phyloP scores from a whole-genome alignment of 2,888 invertebrate genomes.

The Epinotia nisella region DNA sequence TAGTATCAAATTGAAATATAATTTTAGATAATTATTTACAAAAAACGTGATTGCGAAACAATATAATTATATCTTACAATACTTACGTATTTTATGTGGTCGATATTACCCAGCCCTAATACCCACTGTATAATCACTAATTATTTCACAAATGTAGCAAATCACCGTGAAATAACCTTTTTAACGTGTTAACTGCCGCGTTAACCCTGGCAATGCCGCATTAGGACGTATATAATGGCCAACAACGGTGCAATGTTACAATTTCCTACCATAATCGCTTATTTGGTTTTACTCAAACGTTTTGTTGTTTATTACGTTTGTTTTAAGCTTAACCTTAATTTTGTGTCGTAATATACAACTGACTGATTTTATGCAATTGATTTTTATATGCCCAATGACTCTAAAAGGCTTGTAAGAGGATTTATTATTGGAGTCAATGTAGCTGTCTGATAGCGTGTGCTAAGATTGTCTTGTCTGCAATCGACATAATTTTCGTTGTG shows the following conservation, averaged over 20 bases:
- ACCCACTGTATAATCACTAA: constrained; percentile 18
- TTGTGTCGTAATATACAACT: neutral
- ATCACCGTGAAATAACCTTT: constrained; percentile 32
- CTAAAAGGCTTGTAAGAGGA: too few species aligned
- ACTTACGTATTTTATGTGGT: neutral
- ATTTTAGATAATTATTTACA: neutral
- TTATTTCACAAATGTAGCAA: constrained; percentile 23
- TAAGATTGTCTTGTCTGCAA: too few species aligned
- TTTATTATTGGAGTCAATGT: too few species aligned
- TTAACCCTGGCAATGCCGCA: constrained; percentile 43
- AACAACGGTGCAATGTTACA: constrained; percentile 7
- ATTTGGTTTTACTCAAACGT: constrained; percentile 24
- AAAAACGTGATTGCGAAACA: neutral
- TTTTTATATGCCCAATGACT: neutral
- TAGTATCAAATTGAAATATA: too few species aligned
- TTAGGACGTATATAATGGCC: constrained; percentile 37
- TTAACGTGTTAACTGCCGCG: constrained; percentile 30
- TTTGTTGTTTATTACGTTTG: neutral
- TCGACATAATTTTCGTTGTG: too few species aligned
- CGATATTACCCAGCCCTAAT: neutral
- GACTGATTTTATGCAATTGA: neutral
- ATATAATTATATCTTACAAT: neutral
- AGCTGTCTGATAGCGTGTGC: too few species aligned
- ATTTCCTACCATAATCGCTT: constrained; percentile 29
- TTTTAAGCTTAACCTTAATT: constrained; percentile 14